Conservation (phyloP, 2,888 invertebrate species). For the Operophtera brumata region DNA sequence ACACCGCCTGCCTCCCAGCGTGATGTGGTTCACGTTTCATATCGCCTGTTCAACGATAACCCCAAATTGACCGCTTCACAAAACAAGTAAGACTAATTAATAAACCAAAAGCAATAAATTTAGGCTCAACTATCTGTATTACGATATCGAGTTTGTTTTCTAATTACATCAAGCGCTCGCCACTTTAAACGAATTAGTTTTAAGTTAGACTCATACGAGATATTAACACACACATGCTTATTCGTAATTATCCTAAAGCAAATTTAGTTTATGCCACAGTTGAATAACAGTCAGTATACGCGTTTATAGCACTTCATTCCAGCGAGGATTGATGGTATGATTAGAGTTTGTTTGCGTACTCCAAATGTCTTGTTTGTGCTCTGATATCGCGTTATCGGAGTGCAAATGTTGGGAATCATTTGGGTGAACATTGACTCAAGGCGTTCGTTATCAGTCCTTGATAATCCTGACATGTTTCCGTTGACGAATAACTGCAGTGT, state of each 20-base stretch:
- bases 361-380: slow-evolving; percentile 71
- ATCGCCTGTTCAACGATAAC: slow-evolving; percentile 34
- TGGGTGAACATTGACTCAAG: slow-evolving; percentile 71
- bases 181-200: slow-evolving; percentile 27
- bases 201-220: slow-evolving; percentile 19
- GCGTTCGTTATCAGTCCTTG: slow-evolving; percentile 57
- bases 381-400: slow-evolving; percentile 60
- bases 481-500: slow-evolving; percentile 38
- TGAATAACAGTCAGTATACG: neutral
- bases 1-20: slow-evolving; percentile 44
- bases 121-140: slow-evolving; percentile 19
- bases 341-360: slow-evolving; percentile 71
- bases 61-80: slow-evolving; percentile 11
- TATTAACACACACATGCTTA: slow-evolving; percentile 19
- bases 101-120: slow-evolving; percentile 18
- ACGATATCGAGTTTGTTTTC: slow-evolving; percentile 21
- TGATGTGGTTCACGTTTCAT: slow-evolving; percentile 32
- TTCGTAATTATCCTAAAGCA: slow-evolving; percentile 22
- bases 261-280: slow-evolving; percentile 15
- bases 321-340: slow-evolving; percentile 53
- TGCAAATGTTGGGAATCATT: slow-evolving; percentile 70
- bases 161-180: slow-evolving; percentile 24
- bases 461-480: slow-evolving; percentile 59
- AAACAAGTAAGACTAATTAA: slow-evolving; percentile 18
- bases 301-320: slow-evolving; percentile 21